Base-by-base conservation (phyloP, 1,140 invertebrate genomes). In the Hestina assimilis region DNA sequence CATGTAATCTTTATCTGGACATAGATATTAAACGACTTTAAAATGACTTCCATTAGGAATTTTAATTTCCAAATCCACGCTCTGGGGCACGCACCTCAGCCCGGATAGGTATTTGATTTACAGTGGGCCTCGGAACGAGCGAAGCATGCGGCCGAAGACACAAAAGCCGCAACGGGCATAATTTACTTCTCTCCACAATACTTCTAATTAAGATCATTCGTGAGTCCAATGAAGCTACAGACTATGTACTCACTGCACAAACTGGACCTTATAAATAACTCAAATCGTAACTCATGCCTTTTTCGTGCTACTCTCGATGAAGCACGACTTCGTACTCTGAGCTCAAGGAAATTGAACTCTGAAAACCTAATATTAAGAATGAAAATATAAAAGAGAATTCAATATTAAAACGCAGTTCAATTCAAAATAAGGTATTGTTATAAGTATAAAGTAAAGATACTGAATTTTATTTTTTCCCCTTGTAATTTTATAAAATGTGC, bases 191-290 rank as follows among this genome's bases (percentile, higher is more conserved):
- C 70, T 38, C 72, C 66, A 85, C 84, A 85, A 87, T 85, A 77
- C 77, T 81, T 85, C 84, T 87, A 87, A 85, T 87, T 87, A 87
- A 85, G 83, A 87, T 83, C 77, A 83, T 84, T 83, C 79, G 79
- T 83, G 77, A 78, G 73, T 46, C 70, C 71, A 80, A 80, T 73
- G 83, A 76, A 73, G 70, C 72, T 50, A 67, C 72, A 66, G 68
- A 78, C 72, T 82, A 73, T 78, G 74, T 78, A 72, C 79, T 72
- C 68, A 69, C 67, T 75, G 74, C 69, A 80, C 69, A 80, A 83
- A 83, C 80, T 82, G 76, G 80, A 69, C 69, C 70, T 72, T 81
- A 82, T 87, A 85, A 85, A 84, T 87, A 84, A 87, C 79, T 80
- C 70, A 71, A 75, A 80, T 67, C 75, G 76, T 83, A 81, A 81